Evolutionary conservation across 2,888 invertebrate genomes (phyloP).

Genomic region (Marronus borbonicus): DNA sequence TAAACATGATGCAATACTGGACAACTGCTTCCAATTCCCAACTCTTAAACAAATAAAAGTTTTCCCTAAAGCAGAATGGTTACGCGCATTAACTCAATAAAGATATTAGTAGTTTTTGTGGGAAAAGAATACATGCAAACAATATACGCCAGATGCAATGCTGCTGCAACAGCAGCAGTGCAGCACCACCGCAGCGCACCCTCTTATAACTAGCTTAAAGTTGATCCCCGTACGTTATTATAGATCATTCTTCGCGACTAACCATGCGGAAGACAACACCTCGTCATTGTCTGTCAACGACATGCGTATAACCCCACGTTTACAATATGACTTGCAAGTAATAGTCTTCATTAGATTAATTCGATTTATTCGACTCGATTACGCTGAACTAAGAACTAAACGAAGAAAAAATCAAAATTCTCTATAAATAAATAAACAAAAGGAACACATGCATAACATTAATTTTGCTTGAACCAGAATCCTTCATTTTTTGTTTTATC

Average conservation of each 20-base stretch:
- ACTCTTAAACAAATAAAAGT: slow-evolving; percentile 29
- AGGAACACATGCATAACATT: too few species aligned
- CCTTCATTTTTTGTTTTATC: too few species aligned
- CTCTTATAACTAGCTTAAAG: slow-evolving; percentile 67
- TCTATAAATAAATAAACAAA: too few species aligned
- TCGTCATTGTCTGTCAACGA: slow-evolving; percentile 67
- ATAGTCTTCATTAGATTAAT: slow-evolving; percentile 49
- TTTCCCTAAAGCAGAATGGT: slow-evolving; percentile 40
- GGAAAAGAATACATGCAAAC: slow-evolving; percentile 67
- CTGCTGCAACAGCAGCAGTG: slow-evolving; percentile 57
- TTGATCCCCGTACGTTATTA: slow-evolving; percentile 68
- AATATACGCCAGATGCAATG: slow-evolving; percentile 69
- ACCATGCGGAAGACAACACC: slow-evolving; percentile 71
- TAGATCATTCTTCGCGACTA: slow-evolving; percentile 69
- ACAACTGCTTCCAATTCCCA: background rate
- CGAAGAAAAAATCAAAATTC: background rate
- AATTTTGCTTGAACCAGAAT: too few species aligned
- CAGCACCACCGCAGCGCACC: slow-evolving; percentile 59
- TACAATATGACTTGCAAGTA: slow-evolving; percentile 52
- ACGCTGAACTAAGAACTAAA: slow-evolving; percentile 7
- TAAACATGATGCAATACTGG: background rate
- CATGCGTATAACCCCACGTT: slow-evolving; percentile 60
- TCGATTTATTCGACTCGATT: slow-evolving; percentile 46
- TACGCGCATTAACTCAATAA: slow-evolving; percentile 46
- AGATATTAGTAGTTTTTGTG: slow-evolving; percentile 62